Conservation (phyloP, 1,140 invertebrate genomes). For the Apis dorsata region DNA sequence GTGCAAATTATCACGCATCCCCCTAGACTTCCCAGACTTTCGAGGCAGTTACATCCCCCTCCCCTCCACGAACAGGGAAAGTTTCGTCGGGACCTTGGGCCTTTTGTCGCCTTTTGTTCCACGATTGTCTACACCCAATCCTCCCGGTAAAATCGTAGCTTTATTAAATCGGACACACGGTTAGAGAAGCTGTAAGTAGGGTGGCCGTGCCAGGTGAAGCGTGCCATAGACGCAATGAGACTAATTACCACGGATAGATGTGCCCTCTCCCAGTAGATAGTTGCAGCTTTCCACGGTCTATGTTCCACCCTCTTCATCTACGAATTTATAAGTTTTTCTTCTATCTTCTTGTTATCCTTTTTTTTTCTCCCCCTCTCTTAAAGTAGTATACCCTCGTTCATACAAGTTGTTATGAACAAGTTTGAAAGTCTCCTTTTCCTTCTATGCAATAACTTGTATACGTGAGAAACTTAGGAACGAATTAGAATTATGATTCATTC, state of each 20-base stretch:
- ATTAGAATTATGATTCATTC: not conserved
- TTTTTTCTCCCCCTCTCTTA: not conserved
- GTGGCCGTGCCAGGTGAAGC: slow-evolving; percentile 12
- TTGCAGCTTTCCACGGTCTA: not conserved
- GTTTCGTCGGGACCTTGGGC: not conserved
- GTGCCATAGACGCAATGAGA: slow-evolving; percentile 36
- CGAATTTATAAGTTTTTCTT: slow-evolving; percentile 17
- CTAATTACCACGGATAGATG: slow-evolving; percentile 30
- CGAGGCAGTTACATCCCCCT: not conserved
- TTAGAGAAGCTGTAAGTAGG: not conserved
- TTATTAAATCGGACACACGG: slow-evolving; percentile 41
- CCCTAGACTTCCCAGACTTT: not conserved
- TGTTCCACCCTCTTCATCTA: slow-evolving; percentile 11
- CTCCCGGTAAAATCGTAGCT: slow-evolving; percentile 13
- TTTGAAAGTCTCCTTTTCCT: too few species aligned
- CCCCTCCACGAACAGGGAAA: not conserved
- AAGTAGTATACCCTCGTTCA: not conserved
- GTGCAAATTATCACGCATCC: not conserved
- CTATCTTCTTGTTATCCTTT: not conserved
- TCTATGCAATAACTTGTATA: too few species aligned
- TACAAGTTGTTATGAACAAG: too few species aligned
- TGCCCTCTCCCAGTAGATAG: not conserved
- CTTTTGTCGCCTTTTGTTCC: not conserved
- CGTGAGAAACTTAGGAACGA: not conserved
- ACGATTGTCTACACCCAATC: not conserved